These are phyloP conservation scores for Antigone vipio DNA, from an alignment of 2,113 vertebrate genomes.

Conservation along the genomic window DNA sequence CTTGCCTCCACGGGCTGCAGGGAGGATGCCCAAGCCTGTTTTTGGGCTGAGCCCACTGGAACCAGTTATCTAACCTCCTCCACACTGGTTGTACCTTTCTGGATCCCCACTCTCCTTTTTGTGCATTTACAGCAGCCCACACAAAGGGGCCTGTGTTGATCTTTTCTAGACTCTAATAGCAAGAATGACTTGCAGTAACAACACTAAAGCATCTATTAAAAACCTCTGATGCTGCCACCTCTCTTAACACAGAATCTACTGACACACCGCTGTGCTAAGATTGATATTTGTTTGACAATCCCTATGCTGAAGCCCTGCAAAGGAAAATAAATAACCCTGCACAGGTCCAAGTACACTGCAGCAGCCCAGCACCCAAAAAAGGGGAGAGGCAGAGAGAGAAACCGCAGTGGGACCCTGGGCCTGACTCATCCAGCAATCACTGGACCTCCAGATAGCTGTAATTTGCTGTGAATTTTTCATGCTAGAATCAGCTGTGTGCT, in stretches of 20 bases:
- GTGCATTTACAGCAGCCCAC: background rate
- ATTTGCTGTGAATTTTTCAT: constrained; percentile 18
- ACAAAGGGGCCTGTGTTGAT: background rate
- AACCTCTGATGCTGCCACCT: background rate
- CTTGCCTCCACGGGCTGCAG: background rate
- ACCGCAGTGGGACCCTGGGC: fast-evolving
- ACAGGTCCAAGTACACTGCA: background rate
- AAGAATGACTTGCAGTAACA: background rate
- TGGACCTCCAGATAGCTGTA: background rate
- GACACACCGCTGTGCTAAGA: fast-evolving
- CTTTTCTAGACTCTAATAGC: fast-evolving
- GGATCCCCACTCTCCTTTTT: background rate
- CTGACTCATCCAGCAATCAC: background rate
- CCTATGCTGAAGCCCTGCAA: background rate
- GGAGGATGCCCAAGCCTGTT: background rate
- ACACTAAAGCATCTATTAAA: fast-evolving
- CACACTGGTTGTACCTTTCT: too few relatives aligned
- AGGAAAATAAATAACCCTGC: background rate
- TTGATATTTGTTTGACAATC: too few relatives aligned
- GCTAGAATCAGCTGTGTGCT: background rate
- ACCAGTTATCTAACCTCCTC: background rate
- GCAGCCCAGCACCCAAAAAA: background rate
- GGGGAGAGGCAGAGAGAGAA: background rate
- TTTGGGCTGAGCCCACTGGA: background rate
- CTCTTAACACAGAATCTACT: background rate